Base-by-base conservation (phyloP, 1,140 invertebrate species). In the Drosophila azteca region DNA sequence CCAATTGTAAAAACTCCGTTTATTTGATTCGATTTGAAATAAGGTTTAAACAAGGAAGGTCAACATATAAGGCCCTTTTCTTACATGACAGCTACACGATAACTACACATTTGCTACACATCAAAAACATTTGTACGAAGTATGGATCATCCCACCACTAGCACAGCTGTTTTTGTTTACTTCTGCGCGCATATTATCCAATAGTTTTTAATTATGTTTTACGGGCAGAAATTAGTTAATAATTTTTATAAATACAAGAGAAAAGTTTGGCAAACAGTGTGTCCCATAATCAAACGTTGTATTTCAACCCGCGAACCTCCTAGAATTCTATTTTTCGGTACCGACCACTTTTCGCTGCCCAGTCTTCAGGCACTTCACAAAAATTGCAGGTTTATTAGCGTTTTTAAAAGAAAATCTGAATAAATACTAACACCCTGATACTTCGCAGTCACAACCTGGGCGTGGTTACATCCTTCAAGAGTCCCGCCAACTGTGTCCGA, bases 281-380 rank as follows among this genome's bases (percentile, higher is more conserved):
- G 3, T 2, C 24, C 20, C 6, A 59, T 15, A 7, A 22, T 35
- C 9, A 59, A 39, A 41, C 65, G 63, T 2, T 57, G 20, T 26
- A 54, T 45, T 26, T 35, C 22, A n/a, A 52, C 48, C 29, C 41
- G 13, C 9, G 41, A 53, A n/a, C 39, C 53, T 31, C 74, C 70
- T 1, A 88, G 79, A 63, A 69, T 82, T n/a, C 67, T 95, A 62
- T 96, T 95, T 91, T 95, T 95, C 88, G 95, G 95, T 3, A 94
- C 94, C 9, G 95, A 95, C 83, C 90, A 93, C 41, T 96, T 95
- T 92, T 94, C 95, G 0, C 59, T 95, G n/a, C 90, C 93, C 46
- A 95, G 94, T 81, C 91, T 96, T 35, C 92, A 93, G 83, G 71
- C 74, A 22, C 82, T 95, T 7, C 58, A 93, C 66, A 61, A 90